Conservation (phyloP, 2,797 vertebrate species). For the Poecilia wingei region DNA sequence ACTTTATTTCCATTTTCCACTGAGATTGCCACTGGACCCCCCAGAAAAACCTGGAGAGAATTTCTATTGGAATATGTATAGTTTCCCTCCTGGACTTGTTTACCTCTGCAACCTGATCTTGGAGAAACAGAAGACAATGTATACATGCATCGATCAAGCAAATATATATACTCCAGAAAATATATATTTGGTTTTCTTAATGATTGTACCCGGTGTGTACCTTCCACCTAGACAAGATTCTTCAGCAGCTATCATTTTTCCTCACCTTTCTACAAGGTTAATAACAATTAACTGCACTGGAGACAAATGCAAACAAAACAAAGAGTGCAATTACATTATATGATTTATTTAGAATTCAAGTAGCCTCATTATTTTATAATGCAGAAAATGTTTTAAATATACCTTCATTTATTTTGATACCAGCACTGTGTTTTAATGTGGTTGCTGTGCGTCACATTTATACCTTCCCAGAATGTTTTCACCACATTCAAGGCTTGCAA, state of each 20-base stretch:
- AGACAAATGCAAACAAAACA: neutral
- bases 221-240: neutral
- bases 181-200: neutral
- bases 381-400: neutral
- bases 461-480: neutral
- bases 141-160: neutral
- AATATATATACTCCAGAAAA: neutral
- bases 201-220: neutral
- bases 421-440: neutral
- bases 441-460: neutral
- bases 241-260: neutral
- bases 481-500: constrained; percentile 19
- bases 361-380: neutral
- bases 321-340: neutral
- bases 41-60: neutral
- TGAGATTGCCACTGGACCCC: neutral
- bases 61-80: neutral
- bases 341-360: neutral
- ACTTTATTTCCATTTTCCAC: neutral
- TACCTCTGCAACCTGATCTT: neutral
- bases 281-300: neutral
- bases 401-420: neutral
- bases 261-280: neutral
- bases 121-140: neutral
- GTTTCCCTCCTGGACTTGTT: neutral